These are phyloP conservation scores for Phataginus tetradactyla DNA, from an alignment of 2,797 vertebrate species.

Conservation along the genomic window DNA sequence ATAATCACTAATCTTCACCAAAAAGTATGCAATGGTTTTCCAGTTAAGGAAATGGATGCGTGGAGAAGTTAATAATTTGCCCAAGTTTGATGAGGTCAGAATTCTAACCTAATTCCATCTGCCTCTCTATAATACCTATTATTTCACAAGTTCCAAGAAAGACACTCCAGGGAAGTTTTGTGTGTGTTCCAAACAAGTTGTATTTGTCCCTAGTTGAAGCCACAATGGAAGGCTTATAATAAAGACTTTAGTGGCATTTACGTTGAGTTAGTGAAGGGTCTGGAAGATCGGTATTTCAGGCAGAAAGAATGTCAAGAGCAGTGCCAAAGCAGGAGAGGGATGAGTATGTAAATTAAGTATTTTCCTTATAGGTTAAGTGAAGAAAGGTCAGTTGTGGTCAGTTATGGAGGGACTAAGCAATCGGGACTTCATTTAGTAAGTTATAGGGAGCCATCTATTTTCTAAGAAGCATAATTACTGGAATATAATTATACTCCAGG, in stretches of 20 bases:
- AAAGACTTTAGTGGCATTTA: not conserved
- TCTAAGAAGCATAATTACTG: not conserved
- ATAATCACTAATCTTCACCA: not conserved
- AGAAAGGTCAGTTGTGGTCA: not conserved
- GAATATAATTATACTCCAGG: not conserved
- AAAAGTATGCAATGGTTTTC: not conserved
- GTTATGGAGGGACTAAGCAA: not conserved
- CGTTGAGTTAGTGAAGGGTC: not conserved
- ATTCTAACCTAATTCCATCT: slow-evolving; percentile 42
- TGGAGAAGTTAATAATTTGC: not conserved
- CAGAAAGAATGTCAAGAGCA: not conserved
- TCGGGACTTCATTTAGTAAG: not conserved
- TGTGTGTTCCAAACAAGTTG: not conserved
- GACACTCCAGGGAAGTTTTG: not conserved
- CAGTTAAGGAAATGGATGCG: not conserved
- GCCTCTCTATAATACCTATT: not conserved
- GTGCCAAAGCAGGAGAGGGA: not conserved
- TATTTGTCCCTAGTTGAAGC: not conserved
- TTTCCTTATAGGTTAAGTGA: not conserved
- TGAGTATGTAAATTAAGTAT: not conserved
- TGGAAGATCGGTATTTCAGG: not conserved
- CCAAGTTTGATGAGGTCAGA: not conserved
- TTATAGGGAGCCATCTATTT: not conserved
- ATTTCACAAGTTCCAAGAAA: not conserved
- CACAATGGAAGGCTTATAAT: not conserved